Conservation (phyloP, 2,888 invertebrate genomes). For the Eulithis prunata region DNA sequence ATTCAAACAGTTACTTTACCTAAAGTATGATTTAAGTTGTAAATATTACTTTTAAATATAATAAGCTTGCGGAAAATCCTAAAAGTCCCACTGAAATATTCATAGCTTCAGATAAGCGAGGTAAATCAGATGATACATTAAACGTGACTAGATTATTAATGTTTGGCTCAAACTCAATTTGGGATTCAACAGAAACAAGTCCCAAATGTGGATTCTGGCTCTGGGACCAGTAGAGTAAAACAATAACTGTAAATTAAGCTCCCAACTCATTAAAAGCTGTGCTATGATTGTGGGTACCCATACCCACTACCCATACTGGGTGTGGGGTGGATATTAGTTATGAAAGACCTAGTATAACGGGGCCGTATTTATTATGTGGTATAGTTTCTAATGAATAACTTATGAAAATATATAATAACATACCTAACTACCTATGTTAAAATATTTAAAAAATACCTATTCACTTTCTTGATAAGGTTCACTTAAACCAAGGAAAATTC, state of each 20-base stretch:
- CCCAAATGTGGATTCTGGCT: slow-evolving; percentile 46
- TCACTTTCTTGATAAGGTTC: too few species aligned
- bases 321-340: slow-evolving; percentile 35
- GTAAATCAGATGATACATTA: slow-evolving; percentile 44
- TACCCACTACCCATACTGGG: slow-evolving; percentile 10
- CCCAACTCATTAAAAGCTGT: slow-evolving; percentile 76
- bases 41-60: too few species aligned
- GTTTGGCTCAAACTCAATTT: slow-evolving; percentile 55
- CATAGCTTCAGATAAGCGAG: slow-evolving; percentile 12
- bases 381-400: not conserved
- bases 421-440: too few species aligned
- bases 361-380: slow-evolving; percentile 43
- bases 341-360: slow-evolving; percentile 42
- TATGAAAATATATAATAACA: not conserved
- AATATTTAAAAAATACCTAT: too few species aligned
- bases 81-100: slow-evolving; percentile 7
- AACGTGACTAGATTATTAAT: slow-evolving; percentile 52
- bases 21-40: too few species aligned
- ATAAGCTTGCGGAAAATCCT: not conserved
- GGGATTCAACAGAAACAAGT: slow-evolving; percentile 62
- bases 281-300: slow-evolving; percentile 47
- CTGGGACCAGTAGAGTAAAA: slow-evolving; percentile 67
- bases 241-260: slow-evolving; percentile 80
- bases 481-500: too few species aligned
- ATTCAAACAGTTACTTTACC: too few species aligned